Evolutionary conservation across 1,140 invertebrate genomes (phyloP).

Genomic region (Dufourea novaeangliae): DNA sequence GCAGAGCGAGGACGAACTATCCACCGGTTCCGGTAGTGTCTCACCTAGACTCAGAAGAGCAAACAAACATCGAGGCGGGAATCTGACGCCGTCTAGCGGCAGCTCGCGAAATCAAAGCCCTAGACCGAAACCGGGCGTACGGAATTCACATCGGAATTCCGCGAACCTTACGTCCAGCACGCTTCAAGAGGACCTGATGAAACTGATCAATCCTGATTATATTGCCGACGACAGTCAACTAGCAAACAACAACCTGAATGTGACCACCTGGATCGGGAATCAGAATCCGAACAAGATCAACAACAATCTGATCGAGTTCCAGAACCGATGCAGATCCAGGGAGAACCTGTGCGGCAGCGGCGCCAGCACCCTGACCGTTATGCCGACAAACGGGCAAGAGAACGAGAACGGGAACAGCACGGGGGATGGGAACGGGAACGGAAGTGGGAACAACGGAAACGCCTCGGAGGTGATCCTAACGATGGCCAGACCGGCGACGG

Average conservation of each 20-base stretch:
- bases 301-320: constrained; percentile 79
- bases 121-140: constrained; percentile 81
- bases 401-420: constrained; percentile 76
- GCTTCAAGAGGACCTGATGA: constrained; percentile 93
- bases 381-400: constrained; percentile 74
- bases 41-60: constrained; percentile 81
- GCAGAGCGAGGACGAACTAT: constrained; percentile 84
- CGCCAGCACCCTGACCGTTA: constrained; percentile 74
- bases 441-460: constrained; percentile 74
- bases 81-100: constrained; percentile 79
- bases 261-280: constrained; percentile 58
- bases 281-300: constrained; percentile 75
- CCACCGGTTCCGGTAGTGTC: constrained; percentile 82
- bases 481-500: constrained; percentile 87
- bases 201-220: constrained; percentile 93
- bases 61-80: constrained; percentile 75
- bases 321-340: constrained; percentile 80
- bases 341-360: constrained; percentile 82
- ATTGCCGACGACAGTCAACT: constrained; percentile 80
- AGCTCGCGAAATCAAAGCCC: constrained; percentile 85
- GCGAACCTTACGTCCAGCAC: constrained; percentile 86
- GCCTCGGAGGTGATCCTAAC: constrained; percentile 86
- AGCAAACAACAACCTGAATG: constrained; percentile 73
- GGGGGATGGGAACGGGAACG: constrained; percentile 81
- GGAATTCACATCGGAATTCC: constrained; percentile 82